Evolutionary conservation across 2,888 invertebrate species (phyloP), one percentile per base, ranked within the genome.

Genomic region (Zygogramma bicolorata): DNA sequence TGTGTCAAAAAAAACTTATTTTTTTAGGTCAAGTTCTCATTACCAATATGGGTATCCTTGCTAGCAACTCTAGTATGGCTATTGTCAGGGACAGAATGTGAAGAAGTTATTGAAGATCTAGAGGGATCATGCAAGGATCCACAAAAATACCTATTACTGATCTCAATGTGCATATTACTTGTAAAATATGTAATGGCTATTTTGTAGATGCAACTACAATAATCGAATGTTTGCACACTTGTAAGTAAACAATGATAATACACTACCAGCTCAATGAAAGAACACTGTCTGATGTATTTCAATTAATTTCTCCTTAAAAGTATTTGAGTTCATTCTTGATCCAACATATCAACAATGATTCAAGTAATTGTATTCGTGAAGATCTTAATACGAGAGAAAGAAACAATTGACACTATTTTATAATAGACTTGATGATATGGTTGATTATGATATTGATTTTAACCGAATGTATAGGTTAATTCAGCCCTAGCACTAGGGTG

Each of bases 131-230:
- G 88, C 86, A 86, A 85, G 86, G 86, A 79, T 85, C 87, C 78
- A 81, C 81, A 77, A 86, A 86, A 82, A 83, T 88, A 73, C 86
- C 86, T 73, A 83, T 90, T 76, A 86, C 88, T 75, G 89, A 89
- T 80, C 87, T 94, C 70, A 93, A 93, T 84, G 90, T 91, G 62
- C 91, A 92, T 83, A 86, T 94, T 76, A 91, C 91, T 18, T 94
- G 94, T 86, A 90, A 89, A 80, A 88, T 94, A 58, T 94, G 94
- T 84, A 89, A 89, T 67, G 94, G 94, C 60, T 94, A 94, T 85
- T 92, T 91, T 81, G 90, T 94, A 70, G 94, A 94, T 86, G 94
- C 94, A 49, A 93, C 93, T n/a, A 93, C 94, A 38, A 93, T 94
- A 78, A 91, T 92, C 72, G 94, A 94, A 87, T 94, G 94, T 86